Evolutionary conservation across 2,888 invertebrate species (phyloP), one percentile per base, ranked within the genome.

Genomic region (Saturnia pavonia): DNA sequence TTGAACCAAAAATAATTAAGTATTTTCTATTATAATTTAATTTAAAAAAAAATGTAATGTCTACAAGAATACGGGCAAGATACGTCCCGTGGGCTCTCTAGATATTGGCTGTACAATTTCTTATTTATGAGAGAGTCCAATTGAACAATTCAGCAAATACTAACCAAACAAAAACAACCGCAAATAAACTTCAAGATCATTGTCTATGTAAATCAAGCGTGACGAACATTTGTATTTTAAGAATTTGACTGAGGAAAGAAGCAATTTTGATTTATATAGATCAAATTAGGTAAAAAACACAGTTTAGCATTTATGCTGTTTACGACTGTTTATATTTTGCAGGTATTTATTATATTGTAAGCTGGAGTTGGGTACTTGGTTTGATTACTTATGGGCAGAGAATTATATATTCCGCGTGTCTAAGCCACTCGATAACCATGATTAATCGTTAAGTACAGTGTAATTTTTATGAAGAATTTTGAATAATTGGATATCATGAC

Each of bases 171-270:
- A 60, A 25, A 60, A 14, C 27, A n/a, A 22, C 54, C 12, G 57
- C 4, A 60, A 57, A 27, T 60, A 27, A 60, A 14, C 19, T 65
- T 65, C 40, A 40, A 65, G 65, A 65, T n/a, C 65, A 40, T n/a
- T 40, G 65, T 40, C 19, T n/a, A 16, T 65, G 40, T 11, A 34
- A 65, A 40, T 40, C n/a, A n/a, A 65, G 65, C 65, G n/a, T 65
- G 40, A 65, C 65, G 40, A 40, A 9, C 65, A 40, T 8, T 57
- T 40, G 16, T 40, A 34, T 9, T n/a, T 1, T 6, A 40, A 65
- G 40, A 65, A 34, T 63, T 40, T 11, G 65, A 40, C 1, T 65
- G 19, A 40, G 40, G 65, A 65, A 65, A 65, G n/a, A 16, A 40
- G 19, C 40, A 34, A 11, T 40, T 65, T 65, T 9, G 16, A 0